Percentiles rank a stretch among this genome's conserved stretches.
These are phyloP conservation scores for Panulirus ornatus DNA, from an alignment of 1,140 invertebrate genomes.

Conservation along the genomic window DNA sequence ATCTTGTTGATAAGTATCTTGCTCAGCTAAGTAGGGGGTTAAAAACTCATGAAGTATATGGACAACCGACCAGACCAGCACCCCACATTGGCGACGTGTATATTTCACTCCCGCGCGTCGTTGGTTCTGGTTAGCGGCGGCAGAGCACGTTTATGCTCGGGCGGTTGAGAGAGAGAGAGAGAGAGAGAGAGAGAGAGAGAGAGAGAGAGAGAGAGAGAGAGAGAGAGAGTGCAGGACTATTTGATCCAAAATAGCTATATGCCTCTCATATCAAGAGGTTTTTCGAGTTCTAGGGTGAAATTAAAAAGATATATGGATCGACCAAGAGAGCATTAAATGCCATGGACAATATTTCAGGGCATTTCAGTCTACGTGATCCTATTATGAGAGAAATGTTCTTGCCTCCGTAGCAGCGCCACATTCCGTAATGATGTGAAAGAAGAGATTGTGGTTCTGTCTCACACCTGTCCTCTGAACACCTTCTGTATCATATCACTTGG, in stretches of 20 bases:
- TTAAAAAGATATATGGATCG: background rate
- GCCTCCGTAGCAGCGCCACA: too few relatives aligned
- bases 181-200: background rate
- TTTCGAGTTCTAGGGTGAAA: background rate
- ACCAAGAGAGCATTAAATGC: background rate
- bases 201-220: background rate
- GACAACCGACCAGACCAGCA: too few relatives aligned
- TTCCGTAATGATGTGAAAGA: too few relatives aligned
- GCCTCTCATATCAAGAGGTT: background rate
- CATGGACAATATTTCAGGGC: background rate
- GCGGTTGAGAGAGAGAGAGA: background rate
- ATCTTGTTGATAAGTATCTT: too few relatives aligned
- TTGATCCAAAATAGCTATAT: background rate
- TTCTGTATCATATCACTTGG: background rate
- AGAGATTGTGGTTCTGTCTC: background rate
- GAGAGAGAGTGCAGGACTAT: background rate
- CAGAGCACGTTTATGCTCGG: too few relatives aligned
- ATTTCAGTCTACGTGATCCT: background rate
- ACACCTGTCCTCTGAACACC: background rate
- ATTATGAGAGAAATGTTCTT: background rate
- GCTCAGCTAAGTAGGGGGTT: too few relatives aligned
- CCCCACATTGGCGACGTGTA: too few relatives aligned
- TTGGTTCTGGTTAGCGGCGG: too few relatives aligned
- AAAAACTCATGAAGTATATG: too few relatives aligned
- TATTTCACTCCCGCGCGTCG: too few relatives aligned